Base-by-base conservation (phyloP, 2,113 vertebrate genomes). In the Tragelaphus buxtoni region DNA sequence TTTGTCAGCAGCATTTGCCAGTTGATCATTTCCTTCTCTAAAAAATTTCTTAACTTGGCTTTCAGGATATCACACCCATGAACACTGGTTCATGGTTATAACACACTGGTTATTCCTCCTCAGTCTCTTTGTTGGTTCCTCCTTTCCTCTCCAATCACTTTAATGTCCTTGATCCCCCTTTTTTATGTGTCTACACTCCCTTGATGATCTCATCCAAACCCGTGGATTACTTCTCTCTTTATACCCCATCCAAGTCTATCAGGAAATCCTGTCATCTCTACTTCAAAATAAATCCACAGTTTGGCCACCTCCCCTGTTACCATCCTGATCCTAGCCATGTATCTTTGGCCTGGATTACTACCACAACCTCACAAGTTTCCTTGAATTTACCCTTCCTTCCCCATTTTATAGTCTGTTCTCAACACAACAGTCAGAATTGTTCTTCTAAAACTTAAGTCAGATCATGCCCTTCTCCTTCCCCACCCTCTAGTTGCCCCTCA, bases 1-100 rank as follows among this genome's bases (percentile, higher is more conserved):
- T 11, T 86, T 94, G 77, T 10, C 63, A 95, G 39, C 30, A 91
- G 26, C 32, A 88, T 95, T 95, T 97, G 47, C 56, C 63, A 80
- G 26, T 88, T 74, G 47, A 74, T 93, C 51, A 87, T 51, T 96
- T 86, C 28, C 45, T 88, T 93, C 24, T 80, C 24, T 61, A 55
- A 88, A 94, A 90, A 84, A 56, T 53, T 63, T 74, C 14, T 72
- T 96, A n/a, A 82, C 28, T 95, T 92, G 39, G 63, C 49, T 95
- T 95, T 60, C 6, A 88, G 47, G 39, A 24, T 24, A 74, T 11
- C 24, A 93, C 6, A 81, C 9, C 5, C 11, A 1, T 89, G 53
- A 39, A 39, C 39, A 39, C 39, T 39, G 39, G 39, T 39, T 39
- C 39, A 39, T 39, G 39, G 39, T 39, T 39, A 39, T 39, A 39